Evolutionary conservation across 2,797 vertebrate species (phyloP), one percentile per base, ranked within the genome.

Genomic region (Anniella stebbinsi): DNA sequence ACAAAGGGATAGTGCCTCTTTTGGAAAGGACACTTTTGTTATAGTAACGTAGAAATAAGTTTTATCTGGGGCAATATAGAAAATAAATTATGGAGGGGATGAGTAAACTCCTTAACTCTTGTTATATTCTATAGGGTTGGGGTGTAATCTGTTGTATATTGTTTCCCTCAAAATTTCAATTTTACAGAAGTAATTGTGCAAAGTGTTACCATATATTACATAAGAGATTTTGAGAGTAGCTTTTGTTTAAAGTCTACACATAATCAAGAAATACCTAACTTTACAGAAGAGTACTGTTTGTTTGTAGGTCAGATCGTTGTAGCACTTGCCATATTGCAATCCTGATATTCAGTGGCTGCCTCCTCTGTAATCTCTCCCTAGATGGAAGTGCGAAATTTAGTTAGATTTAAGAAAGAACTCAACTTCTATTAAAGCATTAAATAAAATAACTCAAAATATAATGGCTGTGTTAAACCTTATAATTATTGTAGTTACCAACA

Each of bases 401-500:
- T 87, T 94, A 87, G 91, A 92, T 93, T 94, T 88, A 82, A 90
- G 72, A 89, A 94, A 93, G 45, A 91, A 83, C 92, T 95, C 90
- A 87, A 63, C 70, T 93, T 70, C 83, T 94, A 30, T 93, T 92
- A 92, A 94, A 48, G 80, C 93, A 88, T 92, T 92, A 94, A 94
- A 92, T 93, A 94, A 96, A 96, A 95, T 92, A 93, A 87, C 78
- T 94, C 73, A 90, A 95, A 95, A 93, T 91, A 89, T 88, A 96
- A 95, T 95, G 84, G 91, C 87, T 93, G 90, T 51, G 93, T 93
- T 94, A 94, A 95, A 95, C 94, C 94, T 95, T 95, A 85, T 95
- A 94, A 95, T 96, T 96, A 95, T 90, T 93, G 92, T 90, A 90
- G 93, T 94, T 96, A 93, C 92, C 91, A 95, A 90, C 90, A 95